phyloP scores from a whole-genome alignment of 2,888 invertebrate species.

The Erannis defoliaria region DNA sequence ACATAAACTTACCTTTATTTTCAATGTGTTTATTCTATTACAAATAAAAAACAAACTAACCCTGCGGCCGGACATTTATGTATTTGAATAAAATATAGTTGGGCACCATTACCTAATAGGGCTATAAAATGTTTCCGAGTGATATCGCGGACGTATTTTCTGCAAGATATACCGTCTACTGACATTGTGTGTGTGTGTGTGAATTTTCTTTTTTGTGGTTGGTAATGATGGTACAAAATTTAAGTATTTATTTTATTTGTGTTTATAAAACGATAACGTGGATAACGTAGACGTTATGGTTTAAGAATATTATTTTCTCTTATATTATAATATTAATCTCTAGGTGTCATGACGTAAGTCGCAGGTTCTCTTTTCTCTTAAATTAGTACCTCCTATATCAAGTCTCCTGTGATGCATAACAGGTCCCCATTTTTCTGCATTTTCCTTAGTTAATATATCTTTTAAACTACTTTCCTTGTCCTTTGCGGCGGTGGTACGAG shows the following conservation, averaged over 20 bases:
- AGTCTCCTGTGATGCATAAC: neutral
- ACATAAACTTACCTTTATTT: slow-evolving; percentile 13
- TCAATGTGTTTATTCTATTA: slow-evolving; percentile 25
- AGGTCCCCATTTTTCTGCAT: slow-evolving; percentile 62
- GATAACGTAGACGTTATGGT: too few species aligned
- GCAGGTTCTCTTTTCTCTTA: slow-evolving; percentile 5
- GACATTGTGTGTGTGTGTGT: slow-evolving; percentile 41
- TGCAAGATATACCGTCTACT: slow-evolving; percentile 57
- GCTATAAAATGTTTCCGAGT: slow-evolving; percentile 76
- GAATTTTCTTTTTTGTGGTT: slow-evolving; percentile 22
- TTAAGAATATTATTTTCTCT: too few species aligned
- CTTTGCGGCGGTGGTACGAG: slow-evolving; percentile 49
- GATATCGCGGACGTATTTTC: slow-evolving; percentile 68
- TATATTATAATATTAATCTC: too few species aligned
- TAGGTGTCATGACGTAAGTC: neutral
- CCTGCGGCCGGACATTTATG: slow-evolving; percentile 49
- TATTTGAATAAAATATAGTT: slow-evolving; percentile 67
- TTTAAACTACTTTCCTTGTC: slow-evolving; percentile 67
- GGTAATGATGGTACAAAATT: neutral
- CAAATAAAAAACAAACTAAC: slow-evolving; percentile 33
- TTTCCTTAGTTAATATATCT: slow-evolving; percentile 73
- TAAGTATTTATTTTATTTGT: too few species aligned
- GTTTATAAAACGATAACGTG: too few species aligned
- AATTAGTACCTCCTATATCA: slow-evolving; percentile 19
- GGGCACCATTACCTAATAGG: slow-evolving; percentile 72